Evolutionary conservation across 2,888 invertebrate species (phyloP), one percentile per base, ranked within the genome.

Genomic region (Cryptops parisi): DNA sequence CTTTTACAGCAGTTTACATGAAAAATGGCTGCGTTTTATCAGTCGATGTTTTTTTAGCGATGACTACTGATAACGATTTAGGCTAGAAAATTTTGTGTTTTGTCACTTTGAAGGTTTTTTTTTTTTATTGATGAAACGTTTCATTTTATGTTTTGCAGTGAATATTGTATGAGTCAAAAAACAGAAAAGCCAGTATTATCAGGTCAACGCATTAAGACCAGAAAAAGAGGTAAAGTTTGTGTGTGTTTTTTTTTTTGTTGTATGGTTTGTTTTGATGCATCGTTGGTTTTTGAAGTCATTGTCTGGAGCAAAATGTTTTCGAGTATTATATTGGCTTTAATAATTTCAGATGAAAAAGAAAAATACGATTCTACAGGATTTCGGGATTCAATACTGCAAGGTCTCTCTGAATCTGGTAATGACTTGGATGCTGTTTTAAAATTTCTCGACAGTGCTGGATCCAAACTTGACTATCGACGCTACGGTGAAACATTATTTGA

Each of bases 151-250:
- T 45, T 21, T 49, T 52, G 23, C 47, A 57, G 57, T 55, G 60
- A 56, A 69, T 81, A 55, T 91, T 93, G 90, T 91, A 94, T 94
- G 94, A 94, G 90, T 94, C 93, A 93, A 81, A 94, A 94, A 87
- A 87, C 83, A 82, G 93, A 94, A 90, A 91, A 93, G 88, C 94
- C 94, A 84, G 86, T 91, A 82, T 80, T 94, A 83, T 91, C 91
- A 84, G 94, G 94, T 88, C 93, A 93, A 82, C 91, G 94, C 81
- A 93, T 94, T 82, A 94, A 94, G 89, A 93, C 94, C 88, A 87
- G 94, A 84, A 94, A 94, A 87, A 91, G 94, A 91, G 90, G 90
- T 90, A 75, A 21, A 41, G 15, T 33, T 5, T 17, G 5, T 15
- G 22, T 41, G 12, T 17, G 53, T n/a, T 52, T 23, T 24, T 57